Evolutionary conservation across 2,113 vertebrate species (phyloP).

Genomic region (Mirounga angustirostris): DNA sequence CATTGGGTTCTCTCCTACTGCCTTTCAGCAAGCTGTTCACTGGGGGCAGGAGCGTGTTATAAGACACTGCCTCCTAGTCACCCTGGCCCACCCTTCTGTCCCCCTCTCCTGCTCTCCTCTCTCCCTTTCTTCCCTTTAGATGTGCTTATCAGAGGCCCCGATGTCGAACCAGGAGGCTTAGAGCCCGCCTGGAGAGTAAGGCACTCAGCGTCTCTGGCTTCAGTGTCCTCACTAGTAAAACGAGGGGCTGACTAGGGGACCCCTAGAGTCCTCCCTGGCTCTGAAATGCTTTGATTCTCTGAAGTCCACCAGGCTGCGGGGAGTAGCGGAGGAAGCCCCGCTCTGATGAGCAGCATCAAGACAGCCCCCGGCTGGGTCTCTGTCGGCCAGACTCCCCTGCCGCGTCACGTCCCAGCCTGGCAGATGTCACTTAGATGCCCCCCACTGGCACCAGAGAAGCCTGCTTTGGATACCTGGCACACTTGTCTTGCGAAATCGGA

Average conservation of each 20-base stretch:
- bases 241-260: neutral
- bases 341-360: neutral
- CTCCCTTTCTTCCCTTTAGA: neutral
- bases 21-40: neutral
- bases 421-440: neutral
- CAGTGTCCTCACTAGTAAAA: neutral
- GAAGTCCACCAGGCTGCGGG: neutral
- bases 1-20: neutral
- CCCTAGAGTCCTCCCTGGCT: neutral
- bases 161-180: neutral
- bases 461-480: constrained; percentile 38
- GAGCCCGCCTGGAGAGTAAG: neutral
- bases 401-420: neutral
- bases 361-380: neutral
- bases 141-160: neutral
- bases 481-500: constrained; percentile 1
- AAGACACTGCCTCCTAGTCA: neutral
- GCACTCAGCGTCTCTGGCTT: neutral
- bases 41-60: neutral
- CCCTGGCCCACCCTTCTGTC: neutral
- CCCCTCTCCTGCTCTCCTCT: neutral
- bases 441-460: neutral
- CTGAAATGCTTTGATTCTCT: neutral
- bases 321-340: neutral
- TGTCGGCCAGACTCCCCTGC: neutral